phyloP scores from a whole-genome alignment of 2,888 invertebrate species.

The Andricus quercusramuli region DNA sequence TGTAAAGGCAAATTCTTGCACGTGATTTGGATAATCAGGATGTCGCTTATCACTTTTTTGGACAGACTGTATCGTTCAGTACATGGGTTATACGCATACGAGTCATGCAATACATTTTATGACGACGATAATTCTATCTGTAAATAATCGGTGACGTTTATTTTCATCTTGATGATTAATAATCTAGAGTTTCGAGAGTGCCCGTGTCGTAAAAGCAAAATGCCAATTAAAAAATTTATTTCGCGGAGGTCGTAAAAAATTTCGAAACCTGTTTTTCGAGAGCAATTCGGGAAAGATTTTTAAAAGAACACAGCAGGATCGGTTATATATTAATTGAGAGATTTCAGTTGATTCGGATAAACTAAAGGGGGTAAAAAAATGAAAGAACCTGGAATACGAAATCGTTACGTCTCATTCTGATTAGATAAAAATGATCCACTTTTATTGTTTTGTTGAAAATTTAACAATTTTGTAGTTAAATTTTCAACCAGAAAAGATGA shows the following conservation, averaged over 20 bases:
- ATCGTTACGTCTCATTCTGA: too few species aligned
- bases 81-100: background rate
- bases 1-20: constrained; percentile 1
- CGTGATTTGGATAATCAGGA: constrained; percentile 24
- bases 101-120: constrained; percentile 35
- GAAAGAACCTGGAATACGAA: too few species aligned
- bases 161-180: constrained; percentile 29
- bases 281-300: background rate
- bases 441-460: too few species aligned
- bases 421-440: too few species aligned
- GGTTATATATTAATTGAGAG: background rate
- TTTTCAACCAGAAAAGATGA: too few species aligned
- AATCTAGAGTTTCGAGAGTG: constrained; percentile 24
- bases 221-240: constrained; percentile 31
- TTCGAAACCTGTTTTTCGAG: constrained; percentile 15
- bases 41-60: constrained; percentile 10
- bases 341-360: background rate
- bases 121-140: constrained; percentile 27
- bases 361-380: background rate
- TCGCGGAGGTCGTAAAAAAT: constrained; percentile 7
- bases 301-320: background rate
- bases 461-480: too few species aligned
- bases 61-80: constrained; percentile 9
- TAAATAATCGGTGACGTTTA: constrained; percentile 30
- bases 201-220: constrained; percentile 17